Evolutionary conservation across 2,888 invertebrate species (phyloP), one percentile per base, ranked within the genome.

Genomic region (Aethes cnicana): DNA sequence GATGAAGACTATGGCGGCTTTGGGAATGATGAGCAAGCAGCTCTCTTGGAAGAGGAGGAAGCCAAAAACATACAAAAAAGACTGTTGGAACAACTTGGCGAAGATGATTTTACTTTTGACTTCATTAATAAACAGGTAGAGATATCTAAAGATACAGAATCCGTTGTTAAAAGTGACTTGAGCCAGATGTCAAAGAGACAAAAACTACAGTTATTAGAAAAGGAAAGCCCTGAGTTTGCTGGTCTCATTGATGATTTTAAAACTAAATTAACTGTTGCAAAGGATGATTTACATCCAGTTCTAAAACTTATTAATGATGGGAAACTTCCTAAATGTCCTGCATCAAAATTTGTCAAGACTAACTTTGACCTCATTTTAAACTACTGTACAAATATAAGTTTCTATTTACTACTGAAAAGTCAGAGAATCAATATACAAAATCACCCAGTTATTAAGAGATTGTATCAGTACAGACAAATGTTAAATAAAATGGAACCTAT

Each of bases 371-470:
- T 95, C 23, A 90, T 94, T 61, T 91, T 91, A 71, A 97, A 96
- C 73, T 98, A 98, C 74, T 95, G 95, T 63, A 93, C 94, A 14
- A 97, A 98, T 75, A 93, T 98, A 26, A 92, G 93, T 39, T 97
- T 96, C 82, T 98, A 97, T 79, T 78, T 98, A 61, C 90, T 96
- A 62, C 81, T 98, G 9, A 97, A 97, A 89, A 92, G 95, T 47
- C 94, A 94, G 69, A 93, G 93, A 64, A 83, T 91, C 14, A 91
- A 92, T 47, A 91, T 96, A 14, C 92, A 93, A 66, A 93, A 94
- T 63, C 98, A 99, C 90, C 98, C 98, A n/a, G 93, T 98, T 8
- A 92, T 96, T 32, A 95, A 96, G 73, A 91, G 96, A 56, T 87
- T 98, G 43, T 93, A 95, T 53, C 95, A 96, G 71, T 95, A 95